Evolutionary conservation across 2,797 vertebrate species (phyloP), one percentile per base, ranked within the genome.

Genomic region (Crenuchus spilurus): DNA sequence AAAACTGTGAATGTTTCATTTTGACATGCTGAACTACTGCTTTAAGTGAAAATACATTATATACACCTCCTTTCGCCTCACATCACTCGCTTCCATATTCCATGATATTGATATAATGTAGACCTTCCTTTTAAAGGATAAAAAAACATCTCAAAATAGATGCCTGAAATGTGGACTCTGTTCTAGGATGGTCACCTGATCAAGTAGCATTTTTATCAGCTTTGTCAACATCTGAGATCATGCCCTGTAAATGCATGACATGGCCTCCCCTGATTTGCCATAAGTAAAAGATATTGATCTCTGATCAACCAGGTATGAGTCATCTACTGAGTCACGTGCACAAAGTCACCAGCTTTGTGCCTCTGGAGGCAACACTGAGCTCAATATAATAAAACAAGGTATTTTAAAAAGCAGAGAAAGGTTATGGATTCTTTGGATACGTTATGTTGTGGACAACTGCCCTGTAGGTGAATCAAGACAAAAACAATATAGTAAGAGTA

Each of bases 241-340:
- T 61, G 14, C 18, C 10, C 1, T 41, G 11, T 41, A 41, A 24
- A 14, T 16, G 6, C 9, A 18, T 33, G 16, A 63, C 10, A 16
- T 35, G 4, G 28, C 6, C n/a, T 42, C 4, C 33, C 31, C 11
- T 55, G 46, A 54, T 2, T 49, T 2, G 8, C 55, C 30, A 7
- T 20, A 13, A 37, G 35, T 46, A 39, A 9, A 24, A 73, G 64
- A 64, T 54, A 24, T 26, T 54, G 60, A 61, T 20, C 44, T 51
- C 10, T 24, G 46, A 66, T 66, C 46, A 51, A 31, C 20, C n/a
- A 44, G 31, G 35, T 37, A 42, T 64, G 49, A 73, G 46, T 73
- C 28, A 31, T 18, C 48, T 8, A 44, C 37, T 64, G 49, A 35
- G 28, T 73, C 61, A 65, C 44, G 33, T 41, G 9, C 24, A 72